phyloP scores from a whole-genome alignment of 2,113 vertebrate species.

The Stictonetta naevosa region DNA sequence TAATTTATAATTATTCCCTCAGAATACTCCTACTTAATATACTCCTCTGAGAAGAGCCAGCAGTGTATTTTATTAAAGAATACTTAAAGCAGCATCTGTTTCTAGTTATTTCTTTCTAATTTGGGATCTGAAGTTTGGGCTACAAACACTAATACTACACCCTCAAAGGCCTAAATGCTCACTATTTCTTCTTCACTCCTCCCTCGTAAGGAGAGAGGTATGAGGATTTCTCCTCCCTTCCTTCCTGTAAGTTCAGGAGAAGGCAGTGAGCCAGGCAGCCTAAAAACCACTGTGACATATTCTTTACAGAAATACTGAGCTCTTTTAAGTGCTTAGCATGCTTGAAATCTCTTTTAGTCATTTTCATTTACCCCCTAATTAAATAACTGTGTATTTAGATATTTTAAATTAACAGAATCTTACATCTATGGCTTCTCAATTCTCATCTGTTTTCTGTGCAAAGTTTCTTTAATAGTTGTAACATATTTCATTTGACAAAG shows the following conservation, averaged over 20 bases:
- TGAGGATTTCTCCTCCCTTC: background rate
- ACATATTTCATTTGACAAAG: background rate
- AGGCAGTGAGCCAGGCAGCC: background rate
- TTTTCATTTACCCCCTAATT: background rate
- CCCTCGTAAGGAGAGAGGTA: background rate
- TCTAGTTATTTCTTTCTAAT: constrained; percentile 38
- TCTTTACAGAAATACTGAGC: background rate
- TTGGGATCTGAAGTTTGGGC: background rate
- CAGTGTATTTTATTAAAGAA: constrained; percentile 6
- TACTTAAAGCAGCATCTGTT: constrained; percentile 26
- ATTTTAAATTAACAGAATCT: background rate
- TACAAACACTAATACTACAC: background rate
- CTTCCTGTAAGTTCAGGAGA: background rate
- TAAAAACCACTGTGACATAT: background rate
- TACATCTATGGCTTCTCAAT: background rate
- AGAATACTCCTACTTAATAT: background rate
- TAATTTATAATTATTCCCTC: background rate
- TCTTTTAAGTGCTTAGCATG: background rate
- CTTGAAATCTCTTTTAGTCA: background rate
- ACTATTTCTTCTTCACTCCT: background rate
- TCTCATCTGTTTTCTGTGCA: background rate
- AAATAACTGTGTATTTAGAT: background rate
- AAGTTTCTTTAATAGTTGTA: background rate
- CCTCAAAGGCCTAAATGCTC: background rate
- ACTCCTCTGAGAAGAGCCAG: background rate